Evolutionary conservation across 2,113 vertebrate genomes (phyloP), one percentile per base, ranked within the genome.

Genomic region (Danionella cerebrum): DNA sequence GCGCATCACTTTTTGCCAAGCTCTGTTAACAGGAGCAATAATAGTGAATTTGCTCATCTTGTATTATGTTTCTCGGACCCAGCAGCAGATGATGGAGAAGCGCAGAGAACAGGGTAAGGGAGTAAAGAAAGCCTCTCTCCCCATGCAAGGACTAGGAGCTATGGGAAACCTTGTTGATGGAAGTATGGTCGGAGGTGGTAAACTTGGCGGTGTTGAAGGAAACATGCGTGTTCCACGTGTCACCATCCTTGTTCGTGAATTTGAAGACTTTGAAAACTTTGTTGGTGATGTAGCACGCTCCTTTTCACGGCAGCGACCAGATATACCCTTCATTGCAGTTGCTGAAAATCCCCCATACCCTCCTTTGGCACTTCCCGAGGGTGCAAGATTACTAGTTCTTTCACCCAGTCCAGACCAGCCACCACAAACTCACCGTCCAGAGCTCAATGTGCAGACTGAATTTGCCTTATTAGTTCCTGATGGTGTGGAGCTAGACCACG

Each of bases 401-500:
- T 83, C 80, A 1, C 91, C 91, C 0, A 76, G 80, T 6, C 82
- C 90, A 0, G 90, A 93, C 13, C 85, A 85, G n/a, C 87, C 92
- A 0, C 89, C 90, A 0, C 82, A 88, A 0, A 54, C 87, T 5
- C 86, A 86, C 1, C 86, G 84, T 14, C 93, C 90, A 0, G 93
- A 96, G 62, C 87, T 86, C 19, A 87, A 90, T 0, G 69, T 96
- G 50, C 83, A 86, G 68, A 95, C 93, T 0, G 91, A 92, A 24
- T 93, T 90, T 6, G 90, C 93, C 55, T 88, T 94, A 0, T 44
- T 97, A 53, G 90, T 96, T 3, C 94, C 95, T 0, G 95, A 97
- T 0, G 94, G 95, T 0, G 73, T 89, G 4, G 87, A 88, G 6
- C 74, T 90, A 3, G 83, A 92, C 47, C 80, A 83, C 0, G 82